Evolutionary conservation across 2,888 invertebrate species (phyloP).

Genomic region (Anorthoa munda): DNA sequence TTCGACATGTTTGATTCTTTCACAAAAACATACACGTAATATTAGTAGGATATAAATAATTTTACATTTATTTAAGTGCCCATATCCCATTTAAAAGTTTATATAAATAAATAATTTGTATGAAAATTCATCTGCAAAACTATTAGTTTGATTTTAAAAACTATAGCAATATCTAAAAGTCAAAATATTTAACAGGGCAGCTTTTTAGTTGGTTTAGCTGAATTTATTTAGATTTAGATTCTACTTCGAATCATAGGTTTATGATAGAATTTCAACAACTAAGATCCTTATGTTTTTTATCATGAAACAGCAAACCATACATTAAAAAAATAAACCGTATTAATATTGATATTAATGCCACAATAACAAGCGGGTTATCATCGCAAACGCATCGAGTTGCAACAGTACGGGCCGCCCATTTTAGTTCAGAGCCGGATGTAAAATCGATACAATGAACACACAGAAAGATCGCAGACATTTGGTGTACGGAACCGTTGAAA

Average conservation of each 20-base stretch:
- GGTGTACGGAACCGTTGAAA: slow-evolving; percentile 69
- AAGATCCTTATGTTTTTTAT: not conserved
- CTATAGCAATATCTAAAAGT: no score
- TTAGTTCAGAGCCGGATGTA: slow-evolving; percentile 84
- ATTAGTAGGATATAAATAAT: no score
- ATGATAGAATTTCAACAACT: not conserved
- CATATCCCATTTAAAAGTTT: no score
- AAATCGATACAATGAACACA: slow-evolving; percentile 88
- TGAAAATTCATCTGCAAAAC: no score
- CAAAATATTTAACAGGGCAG: no score
- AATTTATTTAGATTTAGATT: no score
- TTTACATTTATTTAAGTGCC: no score
- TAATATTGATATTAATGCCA: slow-evolving; percentile 29
- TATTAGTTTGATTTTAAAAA: no score
- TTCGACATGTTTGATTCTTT: not conserved
- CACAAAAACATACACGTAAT: no score
- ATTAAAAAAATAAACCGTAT: slow-evolving; percentile 3
- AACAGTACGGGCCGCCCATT: slow-evolving; percentile 77
- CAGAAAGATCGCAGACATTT: slow-evolving; percentile 82
- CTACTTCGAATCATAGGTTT: no score
- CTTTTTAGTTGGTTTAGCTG: no score
- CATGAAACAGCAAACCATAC: not conserved
- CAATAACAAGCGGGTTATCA: slow-evolving; percentile 42
- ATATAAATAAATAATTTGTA: no score
- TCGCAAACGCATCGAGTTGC: slow-evolving; percentile 64